A percentile compares a stretch with the other conserved stretches of the same genome.
Evolutionary conservation across 2,797 vertebrate species (phyloP).

Genomic region (Momotus momota): DNA sequence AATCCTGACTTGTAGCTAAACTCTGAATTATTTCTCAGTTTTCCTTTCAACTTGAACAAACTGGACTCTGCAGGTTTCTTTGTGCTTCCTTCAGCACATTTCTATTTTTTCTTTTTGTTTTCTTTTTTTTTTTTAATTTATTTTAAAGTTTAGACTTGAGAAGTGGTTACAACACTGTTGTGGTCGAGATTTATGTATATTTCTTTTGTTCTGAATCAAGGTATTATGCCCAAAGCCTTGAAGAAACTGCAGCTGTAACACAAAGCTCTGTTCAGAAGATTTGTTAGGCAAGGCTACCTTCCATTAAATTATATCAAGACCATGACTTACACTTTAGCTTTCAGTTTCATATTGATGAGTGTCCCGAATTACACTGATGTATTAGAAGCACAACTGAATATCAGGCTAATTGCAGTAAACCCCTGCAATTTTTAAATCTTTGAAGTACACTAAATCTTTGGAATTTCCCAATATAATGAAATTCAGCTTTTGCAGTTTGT

Average conservation of each 20-base stretch:
- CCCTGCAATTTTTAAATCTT: background rate
- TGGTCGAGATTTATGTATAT: background rate
- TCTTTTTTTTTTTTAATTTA: background rate
- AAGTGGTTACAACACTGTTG: background rate
- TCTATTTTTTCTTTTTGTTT: accelerated
- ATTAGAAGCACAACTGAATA: background rate
- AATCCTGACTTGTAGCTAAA: background rate
- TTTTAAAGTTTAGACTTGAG: background rate
- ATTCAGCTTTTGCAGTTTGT: background rate
- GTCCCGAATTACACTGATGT: background rate
- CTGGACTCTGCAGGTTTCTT: background rate
- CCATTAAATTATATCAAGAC: background rate
- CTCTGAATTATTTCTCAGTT: background rate
- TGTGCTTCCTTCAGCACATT: background rate
- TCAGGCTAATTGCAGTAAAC: background rate
- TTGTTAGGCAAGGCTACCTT: background rate
- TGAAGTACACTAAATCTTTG: background rate
- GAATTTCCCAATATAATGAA: background rate
- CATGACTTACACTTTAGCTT: background rate
- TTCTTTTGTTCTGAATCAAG: background rate
- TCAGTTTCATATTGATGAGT: background rate
- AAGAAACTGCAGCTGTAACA: background rate
- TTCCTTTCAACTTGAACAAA: background rate
- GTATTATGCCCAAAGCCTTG: background rate
- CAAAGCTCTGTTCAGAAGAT: background rate